A percentile compares a stretch with the other conserved stretches of the same genome.
Conservation (phyloP, 1,140 invertebrate genomes). For the Drosophila orosa region DNA sequence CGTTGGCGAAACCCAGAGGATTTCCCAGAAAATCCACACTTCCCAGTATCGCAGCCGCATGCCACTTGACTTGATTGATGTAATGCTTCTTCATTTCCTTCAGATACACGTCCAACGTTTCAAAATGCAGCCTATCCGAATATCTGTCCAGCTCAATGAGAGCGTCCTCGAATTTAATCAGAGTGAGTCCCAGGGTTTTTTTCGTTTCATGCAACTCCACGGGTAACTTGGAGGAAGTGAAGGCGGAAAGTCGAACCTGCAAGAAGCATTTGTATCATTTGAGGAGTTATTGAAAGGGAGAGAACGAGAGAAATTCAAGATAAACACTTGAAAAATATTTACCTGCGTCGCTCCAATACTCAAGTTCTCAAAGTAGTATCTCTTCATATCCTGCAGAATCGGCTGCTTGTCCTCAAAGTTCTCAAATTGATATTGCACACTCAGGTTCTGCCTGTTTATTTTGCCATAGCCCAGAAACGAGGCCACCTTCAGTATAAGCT, state of each 20-base stretch:
- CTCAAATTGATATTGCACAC: slow-evolving; percentile 58
- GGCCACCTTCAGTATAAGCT: slow-evolving; percentile 92
- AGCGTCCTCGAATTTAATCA: slow-evolving; percentile 98
- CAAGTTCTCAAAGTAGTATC: slow-evolving; percentile 96
- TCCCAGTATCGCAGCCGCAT: slow-evolving; percentile 97
- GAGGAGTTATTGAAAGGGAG: not conserved
- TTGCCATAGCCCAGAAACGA: slow-evolving; percentile 87
- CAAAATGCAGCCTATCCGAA: slow-evolving; percentile 93
- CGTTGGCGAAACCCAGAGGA: slow-evolving; percentile 97
- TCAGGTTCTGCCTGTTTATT: slow-evolving; percentile 65
- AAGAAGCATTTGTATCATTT: not conserved
- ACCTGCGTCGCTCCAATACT: slow-evolving; percentile 90
- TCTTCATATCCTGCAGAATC: slow-evolving; percentile 90
- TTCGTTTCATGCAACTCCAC: slow-evolving; percentile 92
- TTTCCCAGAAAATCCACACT: slow-evolving; percentile 99
- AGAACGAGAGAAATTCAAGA: no score
- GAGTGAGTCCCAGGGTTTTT: slow-evolving; percentile 92
- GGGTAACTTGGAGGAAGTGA: slow-evolving; percentile 92
- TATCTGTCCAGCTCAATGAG: slow-evolving; percentile 95
- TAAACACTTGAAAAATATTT: slow-evolving; percentile 17
- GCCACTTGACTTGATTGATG: slow-evolving; percentile 94
- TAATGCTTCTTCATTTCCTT: slow-evolving; percentile 80
- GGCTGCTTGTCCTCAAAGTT: slow-evolving; percentile 90
- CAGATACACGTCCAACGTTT: slow-evolving; percentile 87
- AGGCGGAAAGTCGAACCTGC: slow-evolving; percentile 92